Evolutionary conservation across 2,888 invertebrate genomes (phyloP).

Genomic region (Dusona sp.): DNA sequence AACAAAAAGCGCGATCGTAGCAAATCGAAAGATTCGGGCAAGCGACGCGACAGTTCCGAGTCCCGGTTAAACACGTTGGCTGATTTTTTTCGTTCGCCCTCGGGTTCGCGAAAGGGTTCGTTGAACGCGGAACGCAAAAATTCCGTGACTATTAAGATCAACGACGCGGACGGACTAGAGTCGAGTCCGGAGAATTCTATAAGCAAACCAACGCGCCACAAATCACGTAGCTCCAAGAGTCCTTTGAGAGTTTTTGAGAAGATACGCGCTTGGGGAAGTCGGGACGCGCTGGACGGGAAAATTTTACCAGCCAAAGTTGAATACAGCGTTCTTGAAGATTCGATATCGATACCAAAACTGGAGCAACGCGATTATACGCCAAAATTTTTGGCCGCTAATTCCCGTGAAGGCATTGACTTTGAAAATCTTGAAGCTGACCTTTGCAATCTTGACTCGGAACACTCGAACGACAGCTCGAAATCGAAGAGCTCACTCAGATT

Average conservation of each 20-base stretch:
- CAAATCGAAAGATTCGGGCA: constrained; percentile 81
- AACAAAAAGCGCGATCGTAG: constrained; percentile 82
- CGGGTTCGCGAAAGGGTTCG: constrained; percentile 82
- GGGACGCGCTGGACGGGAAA: constrained; percentile 79
- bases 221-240: constrained; percentile 81
- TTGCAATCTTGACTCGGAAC: constrained; percentile 79
- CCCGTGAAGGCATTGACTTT: constrained; percentile 83
- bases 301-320: constrained; percentile 75
- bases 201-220: constrained; percentile 76
- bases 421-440: constrained; percentile 81
- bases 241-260: constrained; percentile 81
- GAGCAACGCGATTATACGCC: constrained; percentile 74
- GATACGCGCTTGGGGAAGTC: constrained; percentile 82
- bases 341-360: constrained; percentile 76
- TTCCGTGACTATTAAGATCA: constrained; percentile 77
- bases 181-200: constrained; percentile 82
- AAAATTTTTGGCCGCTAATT: constrained; percentile 80
- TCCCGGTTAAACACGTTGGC: constrained; percentile 80
- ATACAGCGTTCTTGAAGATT: constrained; percentile 79
- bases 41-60: constrained; percentile 83
- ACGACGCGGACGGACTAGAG: constrained; percentile 79
- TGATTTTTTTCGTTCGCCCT: constrained; percentile 83
- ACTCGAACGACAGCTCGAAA: constrained; percentile 79
- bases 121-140: constrained; percentile 80
- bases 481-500: constrained; percentile 78